These are phyloP conservation scores for Saimiri boliviensis DNA, from an alignment of 2,113 vertebrate species.

Conservation along the genomic window DNA sequence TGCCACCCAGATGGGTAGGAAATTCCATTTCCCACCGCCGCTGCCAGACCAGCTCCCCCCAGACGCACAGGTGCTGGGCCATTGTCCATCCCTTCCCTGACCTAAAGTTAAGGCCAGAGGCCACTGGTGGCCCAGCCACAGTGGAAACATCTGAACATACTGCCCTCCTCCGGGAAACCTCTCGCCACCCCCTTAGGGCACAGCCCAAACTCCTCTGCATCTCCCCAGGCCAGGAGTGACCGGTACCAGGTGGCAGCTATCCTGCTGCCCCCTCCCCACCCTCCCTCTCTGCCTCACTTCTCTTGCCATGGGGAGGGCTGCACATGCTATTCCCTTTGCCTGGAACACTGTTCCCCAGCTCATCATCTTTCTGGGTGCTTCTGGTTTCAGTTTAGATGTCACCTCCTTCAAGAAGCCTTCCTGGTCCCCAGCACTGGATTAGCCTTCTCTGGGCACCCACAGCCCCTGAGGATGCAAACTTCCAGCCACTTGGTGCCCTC, in stretches of 20 bases:
- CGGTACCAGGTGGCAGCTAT: rapidly evolving
- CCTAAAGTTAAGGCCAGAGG: not conserved
- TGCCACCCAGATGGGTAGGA: conserved; percentile 49
- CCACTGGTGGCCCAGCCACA: not conserved
- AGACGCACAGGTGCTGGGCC: conserved; percentile 35
- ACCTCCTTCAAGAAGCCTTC: not conserved
- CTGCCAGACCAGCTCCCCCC: not conserved
- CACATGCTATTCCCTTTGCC: not conserved
- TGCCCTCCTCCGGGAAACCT: no score
- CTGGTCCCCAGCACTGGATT: not conserved
- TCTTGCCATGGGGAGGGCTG: not conserved
- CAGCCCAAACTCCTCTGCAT: not conserved
- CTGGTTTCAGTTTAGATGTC: not conserved
- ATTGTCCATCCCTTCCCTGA: not conserved
- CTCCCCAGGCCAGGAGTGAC: not conserved
- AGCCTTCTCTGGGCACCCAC: not conserved
- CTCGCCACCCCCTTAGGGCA: not conserved
- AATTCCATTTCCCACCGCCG: not conserved
- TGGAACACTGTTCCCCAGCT: not conserved
- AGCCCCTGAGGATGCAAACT: not conserved
- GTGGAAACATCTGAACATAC: not conserved
- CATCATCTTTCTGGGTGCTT: not conserved
- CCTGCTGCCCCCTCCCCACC: rapidly evolving
- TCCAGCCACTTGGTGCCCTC: rapidly evolving
- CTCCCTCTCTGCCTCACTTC: not conserved